These are phyloP conservation scores for Drosophila demipolita DNA, from an alignment of 2,888 invertebrate genomes.

Conservation along the genomic window DNA sequence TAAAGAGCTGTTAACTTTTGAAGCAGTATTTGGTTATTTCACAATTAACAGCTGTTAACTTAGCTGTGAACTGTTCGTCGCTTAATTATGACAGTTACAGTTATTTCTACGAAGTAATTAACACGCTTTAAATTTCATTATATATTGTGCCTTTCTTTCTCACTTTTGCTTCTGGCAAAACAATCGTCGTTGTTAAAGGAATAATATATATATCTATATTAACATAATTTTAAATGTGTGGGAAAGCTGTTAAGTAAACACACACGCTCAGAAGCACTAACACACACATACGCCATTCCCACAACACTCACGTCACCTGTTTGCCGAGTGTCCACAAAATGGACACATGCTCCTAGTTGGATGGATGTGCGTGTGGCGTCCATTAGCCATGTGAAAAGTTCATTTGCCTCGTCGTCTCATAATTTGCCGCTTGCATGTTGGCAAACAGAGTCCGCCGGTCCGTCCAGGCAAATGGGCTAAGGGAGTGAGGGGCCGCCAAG, in stretches of 20 bases:
- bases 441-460: constrained; percentile 36
- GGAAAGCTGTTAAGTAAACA: constrained; percentile 53
- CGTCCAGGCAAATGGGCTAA: constrained; percentile 13
- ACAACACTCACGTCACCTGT: constrained; percentile 60
- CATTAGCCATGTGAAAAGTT: constrained; percentile 79
- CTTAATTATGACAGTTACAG: background rate
- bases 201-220: constrained; percentile 46
- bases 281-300: constrained; percentile 1
- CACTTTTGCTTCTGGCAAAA: background rate
- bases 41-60: background rate
- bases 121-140: background rate
- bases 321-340: constrained; percentile 49
- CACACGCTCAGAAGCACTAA: constrained; percentile 8
- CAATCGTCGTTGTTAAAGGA: constrained; percentile 49
- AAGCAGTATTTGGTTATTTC: background rate
- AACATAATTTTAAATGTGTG: constrained; percentile 47
- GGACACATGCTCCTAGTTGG: constrained; percentile 20
- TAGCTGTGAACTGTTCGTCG: background rate
- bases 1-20: constrained; percentile 7
- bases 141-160: background rate
- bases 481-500: background rate
- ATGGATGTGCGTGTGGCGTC: constrained; percentile 46
- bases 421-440: constrained; percentile 77
- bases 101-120: background rate
- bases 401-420: constrained; percentile 79